Evolutionary conservation across 1,140 invertebrate genomes (phyloP).

Genomic region (Plectrocnemia conspersa): DNA sequence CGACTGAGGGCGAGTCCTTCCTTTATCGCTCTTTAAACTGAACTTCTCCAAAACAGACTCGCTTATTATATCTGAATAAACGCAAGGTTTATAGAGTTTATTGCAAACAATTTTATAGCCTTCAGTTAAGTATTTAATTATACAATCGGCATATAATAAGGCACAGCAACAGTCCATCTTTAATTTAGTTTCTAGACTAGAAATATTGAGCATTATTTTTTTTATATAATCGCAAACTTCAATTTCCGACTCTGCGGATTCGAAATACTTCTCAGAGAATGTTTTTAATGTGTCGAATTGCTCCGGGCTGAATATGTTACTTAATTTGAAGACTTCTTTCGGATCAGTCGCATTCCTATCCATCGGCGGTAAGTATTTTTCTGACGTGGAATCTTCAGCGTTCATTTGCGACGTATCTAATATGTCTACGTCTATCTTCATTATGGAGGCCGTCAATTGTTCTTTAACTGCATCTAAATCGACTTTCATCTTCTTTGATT

Average conservation of each 20-base stretch:
- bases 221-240: constrained; percentile 23
- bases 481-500: constrained; percentile 43
- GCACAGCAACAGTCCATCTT: constrained; percentile 16
- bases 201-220: constrained; percentile 13
- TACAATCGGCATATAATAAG: constrained; percentile 30
- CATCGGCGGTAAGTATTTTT: constrained; percentile 37
- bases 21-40: constrained; percentile 29
- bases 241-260: constrained; percentile 11
- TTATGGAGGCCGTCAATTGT: constrained; percentile 39
- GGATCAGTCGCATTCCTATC: constrained; percentile 42
- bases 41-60: constrained; percentile 24
- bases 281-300: constrained; percentile 20
- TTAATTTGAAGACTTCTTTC: constrained; percentile 42
- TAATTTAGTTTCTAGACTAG: neutral
- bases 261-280: constrained; percentile 8
- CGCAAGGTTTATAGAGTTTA: constrained; percentile 20
- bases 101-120: constrained; percentile 21
- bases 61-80: constrained; percentile 26
- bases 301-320: constrained; percentile 43
- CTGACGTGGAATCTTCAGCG: neutral
- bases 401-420: neutral
- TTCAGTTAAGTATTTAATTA: constrained; percentile 24
- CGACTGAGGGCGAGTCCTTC: constrained; percentile 21
- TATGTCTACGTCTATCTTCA: constrained; percentile 21
- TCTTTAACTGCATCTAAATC: constrained; percentile 42